Conservation (phyloP, 2,113 vertebrate species). For the Ahaetulla prasina region DNA sequence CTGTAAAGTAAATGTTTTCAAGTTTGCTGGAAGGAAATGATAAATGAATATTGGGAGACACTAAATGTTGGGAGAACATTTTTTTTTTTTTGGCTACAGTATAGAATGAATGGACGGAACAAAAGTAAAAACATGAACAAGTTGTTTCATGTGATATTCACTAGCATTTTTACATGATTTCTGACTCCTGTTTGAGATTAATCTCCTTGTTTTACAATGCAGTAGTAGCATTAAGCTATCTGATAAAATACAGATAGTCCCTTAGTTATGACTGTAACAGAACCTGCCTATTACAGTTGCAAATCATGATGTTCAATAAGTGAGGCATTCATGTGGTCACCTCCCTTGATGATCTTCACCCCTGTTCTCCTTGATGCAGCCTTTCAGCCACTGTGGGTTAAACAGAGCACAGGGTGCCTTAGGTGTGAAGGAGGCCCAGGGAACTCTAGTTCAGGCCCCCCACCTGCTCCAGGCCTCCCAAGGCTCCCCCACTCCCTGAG, state of each 20-base stretch:
- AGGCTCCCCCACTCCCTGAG: neutral
- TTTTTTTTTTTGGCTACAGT: slow-evolving; percentile 70
- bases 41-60: slow-evolving; percentile 70
- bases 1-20: slow-evolving; percentile 57
- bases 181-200: slow-evolving; percentile 59
- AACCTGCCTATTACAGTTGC: slow-evolving; percentile 53
- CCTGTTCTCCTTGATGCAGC: neutral
- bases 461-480: neutral
- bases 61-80: slow-evolving; percentile 65
- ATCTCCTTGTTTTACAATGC: slow-evolving; percentile 68
- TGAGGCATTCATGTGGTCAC: neutral
- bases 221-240: slow-evolving; percentile 63
- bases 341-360: neutral
- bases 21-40: slow-evolving; percentile 61
- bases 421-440: neutral
- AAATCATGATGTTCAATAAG: neutral
- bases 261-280: neutral
- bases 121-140: slow-evolving; percentile 66
- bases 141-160: slow-evolving; percentile 74
- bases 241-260: neutral
- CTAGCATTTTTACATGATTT: slow-evolving; percentile 69
- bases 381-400: neutral
- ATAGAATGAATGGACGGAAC: slow-evolving; percentile 72
- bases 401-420: neutral
- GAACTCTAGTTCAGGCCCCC: neutral